Evolutionary conservation across 1,140 invertebrate species (phyloP), one percentile per base, ranked within the genome.

Genomic region (Epicauta chinensis): DNA sequence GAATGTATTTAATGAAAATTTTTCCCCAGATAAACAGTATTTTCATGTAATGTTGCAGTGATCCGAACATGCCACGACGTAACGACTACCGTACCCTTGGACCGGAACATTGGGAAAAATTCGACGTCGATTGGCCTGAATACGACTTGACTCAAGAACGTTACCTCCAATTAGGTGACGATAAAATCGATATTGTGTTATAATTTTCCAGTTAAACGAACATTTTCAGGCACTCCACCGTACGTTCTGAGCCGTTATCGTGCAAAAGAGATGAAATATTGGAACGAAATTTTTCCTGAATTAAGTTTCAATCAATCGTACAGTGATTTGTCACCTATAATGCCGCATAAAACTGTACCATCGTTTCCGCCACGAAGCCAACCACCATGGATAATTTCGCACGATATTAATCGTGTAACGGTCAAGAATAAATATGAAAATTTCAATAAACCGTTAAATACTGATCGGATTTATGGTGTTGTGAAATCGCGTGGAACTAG

Each of bases 81-180:
- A 72, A 74, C 23, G 70, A 67, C 49, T 81, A 76, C 71, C 68
- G 76, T 31, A 81, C 74, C 7, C 71, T 77, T 2, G 77, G 77
- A 56, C 70, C 71, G 37, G 75, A 76, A 50, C 78, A 82, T 41
- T 83, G 81, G 81, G 72, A 71, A 48, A 78, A 80, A 55, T 86
- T 83, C 58, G 81, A 85, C 40, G 66, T 83, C 6, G 81, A 87
- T 35, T 93, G 90, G 90, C 86, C 87, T 0, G 79, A 83, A 45
- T 93, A 88, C 59, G 83, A 87, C 59, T 68, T 74, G 2, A 70
- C 75, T 1, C 78, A 84, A 54, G 84, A 89, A 63, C 78, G 78
- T 11, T 92, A 87, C 71, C 73, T 91, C 15, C 81, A 82, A 71
- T 71, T 92, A 37, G 84, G 88, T 91, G 43, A 42, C 40, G 13